Conservation (phyloP, 2,113 vertebrate species). For the Pseudorhombus dupliciocellatus region DNA sequence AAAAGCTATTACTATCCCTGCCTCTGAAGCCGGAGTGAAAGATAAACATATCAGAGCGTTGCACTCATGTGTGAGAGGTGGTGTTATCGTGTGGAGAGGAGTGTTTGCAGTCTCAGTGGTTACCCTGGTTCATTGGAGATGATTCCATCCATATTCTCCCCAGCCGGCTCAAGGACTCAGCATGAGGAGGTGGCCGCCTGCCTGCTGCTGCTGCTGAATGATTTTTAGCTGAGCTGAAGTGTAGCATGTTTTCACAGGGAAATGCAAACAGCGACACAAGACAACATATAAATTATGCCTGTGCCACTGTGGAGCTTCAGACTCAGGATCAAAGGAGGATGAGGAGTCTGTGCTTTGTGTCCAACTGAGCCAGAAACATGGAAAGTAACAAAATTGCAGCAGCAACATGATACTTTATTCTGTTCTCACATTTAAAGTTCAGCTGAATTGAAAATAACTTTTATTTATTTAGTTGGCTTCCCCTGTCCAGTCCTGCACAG, state of each 20-base stretch:
- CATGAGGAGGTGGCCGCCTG: background rate
- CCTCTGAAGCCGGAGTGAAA: conserved; percentile 25
- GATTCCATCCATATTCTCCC: conserved; percentile 37
- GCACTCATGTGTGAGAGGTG: conserved; percentile 15
- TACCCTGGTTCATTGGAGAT: conserved; percentile 23
- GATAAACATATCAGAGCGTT: conserved; percentile 33
- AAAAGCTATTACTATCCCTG: conserved; percentile 40
- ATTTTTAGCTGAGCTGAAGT: conserved; percentile 18
- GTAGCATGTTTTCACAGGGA: conserved; percentile 17
- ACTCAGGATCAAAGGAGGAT: conserved; percentile 7
- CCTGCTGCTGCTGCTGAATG: conserved; percentile 18
- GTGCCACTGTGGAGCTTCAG: background rate
- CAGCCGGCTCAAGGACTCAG: conserved; percentile 11
- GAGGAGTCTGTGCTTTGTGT: background rate
- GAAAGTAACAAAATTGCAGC: too few relatives aligned
- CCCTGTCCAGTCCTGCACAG: too few relatives aligned
- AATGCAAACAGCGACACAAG: conserved; percentile 20
- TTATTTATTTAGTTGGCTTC: too few relatives aligned
- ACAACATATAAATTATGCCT: conserved; percentile 41
- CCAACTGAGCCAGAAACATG: conserved; percentile 10
- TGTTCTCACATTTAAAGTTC: background rate
- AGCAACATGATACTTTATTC: background rate
- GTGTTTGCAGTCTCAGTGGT: conserved; percentile 37
- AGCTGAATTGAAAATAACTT: background rate
- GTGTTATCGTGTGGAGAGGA: conserved; percentile 29